Evolutionary conservation across 2,113 vertebrate genomes (phyloP), one percentile per base, ranked within the genome.

Genomic region (Pungitius pungitius): DNA sequence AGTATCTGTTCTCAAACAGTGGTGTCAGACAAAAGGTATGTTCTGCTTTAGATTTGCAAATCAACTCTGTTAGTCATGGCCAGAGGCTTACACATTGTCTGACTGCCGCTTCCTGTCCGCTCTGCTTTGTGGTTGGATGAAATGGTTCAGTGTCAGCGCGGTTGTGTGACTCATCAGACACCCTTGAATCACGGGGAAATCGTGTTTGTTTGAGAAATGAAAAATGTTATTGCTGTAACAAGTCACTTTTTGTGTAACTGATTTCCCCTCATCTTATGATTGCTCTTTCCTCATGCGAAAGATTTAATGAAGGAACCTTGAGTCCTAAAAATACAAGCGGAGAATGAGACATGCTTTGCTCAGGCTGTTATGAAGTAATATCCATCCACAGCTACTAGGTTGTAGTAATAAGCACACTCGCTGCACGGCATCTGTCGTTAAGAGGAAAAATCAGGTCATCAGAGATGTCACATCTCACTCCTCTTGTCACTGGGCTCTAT

Each of bases 11-110:
- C 69, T 75, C 78, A 83, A 83, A 79, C 82, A 68, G 67, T 63
- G 69, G 45, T 83, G 79, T 90, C 78, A 85, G 73, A 76, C 70
- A 64, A 78, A 87, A 91, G 86, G 85, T 91, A 86, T 65, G 86
- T 88, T 89, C 78, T 85, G 52, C 75, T 85, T 86, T 82, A 69
- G 83, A 61, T 73, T 74, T 82, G 73, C 61, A 78, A 91, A 89
- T 73, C 69, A 80, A 69, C 82, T 79, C 69, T 72, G 85, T 90
- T 85, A 89, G 77, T 76, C 67, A 73, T 58, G 78, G 78, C 89
- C 75, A 22, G 22, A 22, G 88, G 83, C 84, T 73, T 51, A 35
- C 61, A 35, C 61, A 15, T 24, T 27, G 51, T 58, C 65, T 83
- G 54, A 57, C 76, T 72, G 68, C 75, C 20, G 73, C 86, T 83